Conservation (phyloP, 2,797 vertebrate species). For the Eurystomus glaucurus region DNA sequence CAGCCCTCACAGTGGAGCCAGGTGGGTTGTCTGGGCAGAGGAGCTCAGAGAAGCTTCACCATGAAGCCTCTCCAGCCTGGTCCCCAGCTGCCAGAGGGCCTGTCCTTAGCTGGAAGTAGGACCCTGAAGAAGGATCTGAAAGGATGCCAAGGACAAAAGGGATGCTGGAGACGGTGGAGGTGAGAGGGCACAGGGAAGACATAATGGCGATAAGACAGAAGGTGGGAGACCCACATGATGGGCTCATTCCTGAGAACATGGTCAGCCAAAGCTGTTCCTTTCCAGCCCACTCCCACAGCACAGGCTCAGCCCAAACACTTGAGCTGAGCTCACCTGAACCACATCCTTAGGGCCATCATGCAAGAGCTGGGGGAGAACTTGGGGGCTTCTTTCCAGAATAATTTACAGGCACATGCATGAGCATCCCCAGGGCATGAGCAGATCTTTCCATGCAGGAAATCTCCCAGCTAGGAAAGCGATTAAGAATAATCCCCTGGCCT, state of each 20-base stretch:
- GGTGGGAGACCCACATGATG: background rate
- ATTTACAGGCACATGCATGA: background rate
- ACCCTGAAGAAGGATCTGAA: background rate
- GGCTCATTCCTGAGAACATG: accelerated
- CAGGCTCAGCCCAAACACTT: background rate
- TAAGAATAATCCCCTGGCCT: background rate
- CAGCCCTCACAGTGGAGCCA: background rate
- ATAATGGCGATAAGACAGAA: background rate
- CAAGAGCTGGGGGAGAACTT: background rate
- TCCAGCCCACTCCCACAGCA: accelerated
- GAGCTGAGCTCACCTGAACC: accelerated
- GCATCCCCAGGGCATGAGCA: background rate
- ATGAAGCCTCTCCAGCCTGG: background rate
- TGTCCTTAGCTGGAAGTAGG: background rate
- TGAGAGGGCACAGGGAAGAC: background rate
- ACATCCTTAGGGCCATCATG: accelerated
- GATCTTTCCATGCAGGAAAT: background rate
- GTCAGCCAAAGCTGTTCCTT: background rate
- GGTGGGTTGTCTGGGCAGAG: background rate
- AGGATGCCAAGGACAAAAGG: background rate
- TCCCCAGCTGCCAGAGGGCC: background rate
- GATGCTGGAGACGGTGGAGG: background rate
- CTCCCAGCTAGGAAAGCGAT: background rate
- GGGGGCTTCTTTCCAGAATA: background rate
- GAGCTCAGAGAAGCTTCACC: background rate